phyloP scores from a whole-genome alignment of 1,140 invertebrate genomes.

The Zophobas morio region DNA sequence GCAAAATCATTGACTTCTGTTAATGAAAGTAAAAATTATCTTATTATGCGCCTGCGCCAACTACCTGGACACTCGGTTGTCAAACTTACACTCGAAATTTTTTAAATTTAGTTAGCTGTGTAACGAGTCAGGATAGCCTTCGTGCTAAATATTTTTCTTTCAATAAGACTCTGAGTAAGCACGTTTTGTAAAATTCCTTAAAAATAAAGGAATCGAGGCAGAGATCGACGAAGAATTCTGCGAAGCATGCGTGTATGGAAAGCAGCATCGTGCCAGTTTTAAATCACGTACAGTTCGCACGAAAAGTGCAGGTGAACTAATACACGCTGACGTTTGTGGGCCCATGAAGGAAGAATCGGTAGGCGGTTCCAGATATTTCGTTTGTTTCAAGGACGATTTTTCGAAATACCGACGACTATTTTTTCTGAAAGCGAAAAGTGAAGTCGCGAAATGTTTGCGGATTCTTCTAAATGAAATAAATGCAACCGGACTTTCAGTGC shows the following conservation, averaged over 20 bases:
- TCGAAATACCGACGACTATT: conserved; percentile 61
- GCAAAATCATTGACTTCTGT: too few species aligned
- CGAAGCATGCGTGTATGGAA: conserved; percentile 66
- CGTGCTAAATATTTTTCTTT: too few species aligned
- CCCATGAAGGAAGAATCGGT: conserved; percentile 64
- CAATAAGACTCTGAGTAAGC: too few species aligned
- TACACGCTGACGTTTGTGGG: conserved; percentile 68
- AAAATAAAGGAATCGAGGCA: conserved; percentile 57
- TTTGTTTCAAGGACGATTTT: conserved; percentile 66
- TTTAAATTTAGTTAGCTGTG: too few species aligned
- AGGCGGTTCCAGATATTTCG: conserved; percentile 64
- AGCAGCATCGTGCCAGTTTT: conserved; percentile 64
- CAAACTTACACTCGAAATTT: too few species aligned
- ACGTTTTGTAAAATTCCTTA: conserved; percentile 56
- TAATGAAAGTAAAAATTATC: too few species aligned
- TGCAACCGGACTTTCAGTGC: conserved; percentile 51
- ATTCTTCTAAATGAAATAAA: conserved; percentile 54
- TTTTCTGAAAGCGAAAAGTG: conserved; percentile 62
- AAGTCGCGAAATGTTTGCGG: conserved; percentile 58
- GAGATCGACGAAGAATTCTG: conserved; percentile 57
- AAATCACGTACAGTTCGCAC: conserved; percentile 51
- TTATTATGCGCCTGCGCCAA: too few species aligned
- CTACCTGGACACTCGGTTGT: too few species aligned
- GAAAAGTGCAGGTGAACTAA: conserved; percentile 63
- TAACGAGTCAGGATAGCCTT: too few species aligned